phyloP scores from a whole-genome alignment of 2,113 vertebrate species.

The Nansenia antarctica region DNA sequence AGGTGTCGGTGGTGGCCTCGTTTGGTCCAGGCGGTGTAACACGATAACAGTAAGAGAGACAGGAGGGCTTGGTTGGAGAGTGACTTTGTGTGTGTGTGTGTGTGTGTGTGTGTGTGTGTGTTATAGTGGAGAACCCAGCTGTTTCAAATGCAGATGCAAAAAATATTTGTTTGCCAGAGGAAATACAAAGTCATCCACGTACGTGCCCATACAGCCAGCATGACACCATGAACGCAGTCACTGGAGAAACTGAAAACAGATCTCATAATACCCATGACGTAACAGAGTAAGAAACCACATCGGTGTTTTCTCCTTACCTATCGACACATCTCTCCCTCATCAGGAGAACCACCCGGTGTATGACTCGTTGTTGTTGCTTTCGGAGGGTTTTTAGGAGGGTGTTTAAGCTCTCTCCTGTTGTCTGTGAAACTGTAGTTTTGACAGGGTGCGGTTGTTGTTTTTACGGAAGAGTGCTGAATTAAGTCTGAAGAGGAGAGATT shows the following conservation, averaged over 20 bases:
- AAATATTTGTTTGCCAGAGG: no score
- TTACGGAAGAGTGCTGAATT: not conserved
- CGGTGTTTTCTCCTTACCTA: not conserved
- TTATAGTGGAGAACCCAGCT: not conserved
- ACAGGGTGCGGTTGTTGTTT: not conserved
- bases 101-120: slow-evolving; percentile 1
- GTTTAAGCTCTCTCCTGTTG: not conserved
- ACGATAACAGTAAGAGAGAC: slow-evolving; percentile 10
- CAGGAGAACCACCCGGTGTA: not conserved
- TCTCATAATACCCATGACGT: no score
- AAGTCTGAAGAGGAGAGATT: slow-evolving; percentile 2
- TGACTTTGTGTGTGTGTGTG: not conserved
- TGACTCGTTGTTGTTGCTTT: not conserved
- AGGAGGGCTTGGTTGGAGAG: not conserved
- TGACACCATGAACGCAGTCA: no score
- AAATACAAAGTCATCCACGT: no score
- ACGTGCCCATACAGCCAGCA: no score
- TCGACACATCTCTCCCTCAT: not conserved
- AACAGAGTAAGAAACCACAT: no score
- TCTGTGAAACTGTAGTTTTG: no score
- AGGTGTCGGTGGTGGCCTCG: not conserved
- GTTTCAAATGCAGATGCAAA: not conserved
- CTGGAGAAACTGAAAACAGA: no score
- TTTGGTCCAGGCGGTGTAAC: slow-evolving; percentile 1
- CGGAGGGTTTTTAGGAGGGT: no score